These are phyloP conservation scores for Alcedo quadribrachys DNA, from an alignment of 2,797 vertebrate genomes.

Conservation along the genomic window DNA sequence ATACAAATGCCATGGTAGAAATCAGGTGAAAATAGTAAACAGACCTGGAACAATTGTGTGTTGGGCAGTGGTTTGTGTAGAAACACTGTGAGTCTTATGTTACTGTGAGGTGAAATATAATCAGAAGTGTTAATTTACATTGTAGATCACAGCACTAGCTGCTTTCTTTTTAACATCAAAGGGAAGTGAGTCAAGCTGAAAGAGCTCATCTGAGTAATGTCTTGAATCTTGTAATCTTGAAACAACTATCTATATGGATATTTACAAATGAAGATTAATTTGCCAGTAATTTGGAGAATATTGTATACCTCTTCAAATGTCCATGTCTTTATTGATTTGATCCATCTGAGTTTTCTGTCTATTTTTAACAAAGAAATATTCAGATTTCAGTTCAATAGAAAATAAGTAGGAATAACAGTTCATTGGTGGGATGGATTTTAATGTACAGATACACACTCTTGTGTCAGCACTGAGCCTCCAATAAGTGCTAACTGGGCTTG, in stretches of 20 bases:
- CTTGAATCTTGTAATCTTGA: background rate
- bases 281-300: background rate
- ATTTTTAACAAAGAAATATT: background rate
- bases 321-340: background rate
- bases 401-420: background rate
- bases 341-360: background rate
- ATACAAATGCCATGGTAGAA: background rate
- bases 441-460: background rate
- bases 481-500: background rate
- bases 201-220: background rate
- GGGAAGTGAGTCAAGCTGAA: background rate
- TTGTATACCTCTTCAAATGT: background rate
- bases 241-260: background rate
- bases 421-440: background rate
- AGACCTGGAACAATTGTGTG: background rate
- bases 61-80: background rate
- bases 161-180: background rate
- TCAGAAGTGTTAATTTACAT: background rate
- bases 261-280: background rate
- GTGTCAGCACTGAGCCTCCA: background rate
- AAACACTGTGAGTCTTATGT: background rate
- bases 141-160: background rate
- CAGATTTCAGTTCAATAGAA: background rate
- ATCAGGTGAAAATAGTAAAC: background rate
- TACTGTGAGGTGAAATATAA: background rate